Conservation (phyloP, 2,113 vertebrate species). For the Peucedramus taeniatus region DNA sequence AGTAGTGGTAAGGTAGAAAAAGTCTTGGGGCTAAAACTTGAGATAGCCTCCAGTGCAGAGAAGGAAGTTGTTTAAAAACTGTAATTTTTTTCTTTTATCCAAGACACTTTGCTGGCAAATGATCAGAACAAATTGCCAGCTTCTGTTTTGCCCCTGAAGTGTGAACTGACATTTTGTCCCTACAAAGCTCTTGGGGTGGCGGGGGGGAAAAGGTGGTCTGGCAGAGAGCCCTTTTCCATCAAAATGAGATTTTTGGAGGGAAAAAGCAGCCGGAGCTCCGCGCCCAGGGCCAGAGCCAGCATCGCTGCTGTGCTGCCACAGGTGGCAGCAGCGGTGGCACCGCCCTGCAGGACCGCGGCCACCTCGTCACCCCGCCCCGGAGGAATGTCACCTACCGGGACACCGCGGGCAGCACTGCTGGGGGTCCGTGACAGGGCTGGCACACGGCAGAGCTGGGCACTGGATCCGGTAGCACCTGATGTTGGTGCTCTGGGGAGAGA, state of each 20-base stretch:
- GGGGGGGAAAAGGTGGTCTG: background rate
- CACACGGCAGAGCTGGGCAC: conserved; percentile 83
- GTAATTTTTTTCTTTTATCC: too few relatives aligned
- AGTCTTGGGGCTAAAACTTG: background rate
- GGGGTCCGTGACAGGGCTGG: conserved; percentile 80
- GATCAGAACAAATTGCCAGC: background rate
- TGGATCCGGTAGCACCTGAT: conserved; percentile 89
- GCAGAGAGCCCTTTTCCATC: background rate
- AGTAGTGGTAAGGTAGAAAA: background rate
- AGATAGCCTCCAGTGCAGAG: background rate
- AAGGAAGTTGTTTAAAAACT: background rate
- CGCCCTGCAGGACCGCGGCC: accelerated
- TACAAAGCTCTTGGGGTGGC: background rate
- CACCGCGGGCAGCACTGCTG: conserved; percentile 91
- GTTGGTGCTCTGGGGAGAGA: conserved; percentile 74
- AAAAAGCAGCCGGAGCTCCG: accelerated
- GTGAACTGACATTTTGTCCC: background rate
- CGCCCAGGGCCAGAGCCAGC: background rate
- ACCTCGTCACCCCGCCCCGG: background rate
- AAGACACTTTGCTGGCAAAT: background rate
- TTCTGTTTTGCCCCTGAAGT: background rate
- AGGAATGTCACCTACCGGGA: conserved; percentile 72
- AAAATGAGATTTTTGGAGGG: background rate
- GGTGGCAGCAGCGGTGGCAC: accelerated
- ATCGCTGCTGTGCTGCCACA: accelerated